Percentiles rank a stretch among this genome's conserved stretches.
Conservation (phyloP, 2,888 invertebrate species). For the Mystacides longicornis region DNA sequence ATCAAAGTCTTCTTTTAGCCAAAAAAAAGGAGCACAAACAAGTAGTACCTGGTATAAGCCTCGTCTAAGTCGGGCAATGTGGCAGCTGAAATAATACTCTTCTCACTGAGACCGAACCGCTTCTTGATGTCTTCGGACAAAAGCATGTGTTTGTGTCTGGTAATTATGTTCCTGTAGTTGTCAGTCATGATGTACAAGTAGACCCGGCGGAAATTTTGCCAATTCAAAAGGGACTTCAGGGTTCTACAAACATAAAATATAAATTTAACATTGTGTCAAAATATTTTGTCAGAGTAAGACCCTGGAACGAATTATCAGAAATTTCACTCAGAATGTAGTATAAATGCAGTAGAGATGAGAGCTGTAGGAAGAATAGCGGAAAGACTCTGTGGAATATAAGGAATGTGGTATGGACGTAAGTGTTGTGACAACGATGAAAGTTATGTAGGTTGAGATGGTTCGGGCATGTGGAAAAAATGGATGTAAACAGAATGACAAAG, state of each 20-base stretch:
- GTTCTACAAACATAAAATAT: constrained; percentile 47
- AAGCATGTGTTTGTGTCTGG: constrained; percentile 71
- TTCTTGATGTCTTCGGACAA: constrained; percentile 66
- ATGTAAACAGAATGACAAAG: no score
- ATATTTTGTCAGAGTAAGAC: neutral
- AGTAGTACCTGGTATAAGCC: constrained; percentile 75
- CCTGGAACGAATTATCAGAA: neutral
- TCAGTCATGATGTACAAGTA: constrained; percentile 92
- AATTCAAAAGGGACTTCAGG: constrained; percentile 72
- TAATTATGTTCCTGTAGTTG: constrained; percentile 79
- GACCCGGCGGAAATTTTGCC: constrained; percentile 83
- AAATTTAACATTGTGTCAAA: neutral
- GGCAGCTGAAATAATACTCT: constrained; percentile 77
- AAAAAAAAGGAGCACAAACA: no score
- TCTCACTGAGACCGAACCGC: constrained; percentile 64
- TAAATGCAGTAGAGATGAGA: no score
- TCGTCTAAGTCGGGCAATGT: constrained; percentile 85
- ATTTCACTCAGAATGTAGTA: no score
- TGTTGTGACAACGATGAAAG: no score
- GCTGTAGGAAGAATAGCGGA: no score
- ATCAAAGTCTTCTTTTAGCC: no score
- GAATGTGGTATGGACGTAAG: no score
- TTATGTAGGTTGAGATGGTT: no score
- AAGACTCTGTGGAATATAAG: no score
- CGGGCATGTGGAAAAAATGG: no score